Evolutionary conservation across 2,797 vertebrate species (phyloP).

Genomic region (Liasis olivaceus): DNA sequence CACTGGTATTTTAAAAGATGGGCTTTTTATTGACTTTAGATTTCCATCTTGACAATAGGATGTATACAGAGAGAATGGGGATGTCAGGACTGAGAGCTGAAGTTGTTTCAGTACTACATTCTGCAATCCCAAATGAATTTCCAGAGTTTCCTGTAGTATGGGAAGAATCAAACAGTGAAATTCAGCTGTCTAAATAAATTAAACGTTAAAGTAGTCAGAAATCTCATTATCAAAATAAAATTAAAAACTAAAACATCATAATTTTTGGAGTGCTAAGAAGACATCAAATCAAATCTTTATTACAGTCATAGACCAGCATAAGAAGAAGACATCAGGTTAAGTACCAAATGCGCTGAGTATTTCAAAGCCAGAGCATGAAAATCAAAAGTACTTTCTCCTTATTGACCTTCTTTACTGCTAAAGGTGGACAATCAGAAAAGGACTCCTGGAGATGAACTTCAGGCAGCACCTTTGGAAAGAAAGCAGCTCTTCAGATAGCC

Average conservation of each 20-base stretch:
- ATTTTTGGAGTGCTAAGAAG: not conserved
- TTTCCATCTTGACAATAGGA: not conserved
- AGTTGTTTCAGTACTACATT: not conserved
- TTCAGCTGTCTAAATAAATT: not conserved
- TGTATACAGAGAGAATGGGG: not conserved
- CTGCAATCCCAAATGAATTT: not conserved
- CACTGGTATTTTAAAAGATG: not conserved
- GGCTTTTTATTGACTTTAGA: not conserved
- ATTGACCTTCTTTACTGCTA: not conserved
- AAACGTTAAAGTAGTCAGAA: not conserved
- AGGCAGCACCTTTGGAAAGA: not conserved
- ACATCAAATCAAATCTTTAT: not conserved
- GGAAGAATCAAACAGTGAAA: not conserved
- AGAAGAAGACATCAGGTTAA: not conserved
- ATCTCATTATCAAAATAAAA: not conserved
- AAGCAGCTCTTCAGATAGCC: not conserved
- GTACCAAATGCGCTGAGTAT: not conserved
- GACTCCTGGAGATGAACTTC: not conserved
- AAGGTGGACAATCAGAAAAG: not conserved
- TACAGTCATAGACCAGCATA: not conserved
- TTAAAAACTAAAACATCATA: not conserved
- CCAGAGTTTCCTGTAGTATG: not conserved
- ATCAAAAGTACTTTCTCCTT: no score
- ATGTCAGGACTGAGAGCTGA: not conserved
- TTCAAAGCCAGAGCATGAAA: not conserved